Evolutionary conservation across 2,797 vertebrate species (phyloP).

Genomic region (Moxostoma hubbsi): DNA sequence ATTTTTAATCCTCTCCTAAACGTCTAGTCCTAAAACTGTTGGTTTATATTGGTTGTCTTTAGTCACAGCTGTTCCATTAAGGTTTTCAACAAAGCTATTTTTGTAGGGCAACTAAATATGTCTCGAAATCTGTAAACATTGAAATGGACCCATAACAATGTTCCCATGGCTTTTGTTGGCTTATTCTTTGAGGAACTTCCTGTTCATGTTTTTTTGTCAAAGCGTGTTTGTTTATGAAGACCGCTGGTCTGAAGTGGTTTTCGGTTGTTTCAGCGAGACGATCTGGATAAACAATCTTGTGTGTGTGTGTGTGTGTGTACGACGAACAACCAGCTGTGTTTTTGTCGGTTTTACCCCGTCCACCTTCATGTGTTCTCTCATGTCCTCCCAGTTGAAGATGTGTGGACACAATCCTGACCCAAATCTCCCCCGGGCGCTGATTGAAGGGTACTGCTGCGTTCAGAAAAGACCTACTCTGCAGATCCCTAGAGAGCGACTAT

Average conservation of each 20-base stretch:
- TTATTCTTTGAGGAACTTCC: too few species aligned
- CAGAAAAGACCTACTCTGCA: neutral
- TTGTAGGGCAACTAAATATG: too few species aligned
- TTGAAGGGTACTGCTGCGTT: neutral
- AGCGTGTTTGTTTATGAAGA: too few species aligned
- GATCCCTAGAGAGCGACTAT: conserved; percentile 26
- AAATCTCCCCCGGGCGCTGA: neutral
- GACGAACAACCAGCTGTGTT: conserved; percentile 24
- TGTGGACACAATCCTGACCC: conserved; percentile 6
- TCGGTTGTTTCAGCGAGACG: neutral
- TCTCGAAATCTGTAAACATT: too few species aligned
- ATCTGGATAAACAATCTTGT: conserved; percentile 23
- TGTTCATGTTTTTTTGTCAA: too few species aligned
- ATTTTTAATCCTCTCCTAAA: too few species aligned
- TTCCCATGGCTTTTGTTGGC: too few species aligned
- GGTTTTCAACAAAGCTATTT: too few species aligned
- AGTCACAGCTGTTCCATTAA: too few species aligned
- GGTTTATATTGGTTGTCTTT: too few species aligned
- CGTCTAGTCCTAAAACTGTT: too few species aligned
- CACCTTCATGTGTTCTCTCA: neutral
- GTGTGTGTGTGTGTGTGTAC: neutral
- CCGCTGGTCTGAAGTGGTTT: neutral
- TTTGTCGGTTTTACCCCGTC: conserved; percentile 27
- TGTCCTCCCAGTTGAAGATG: conserved; percentile 19
- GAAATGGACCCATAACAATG: too few species aligned